These are phyloP conservation scores for Sceloporus tristichus DNA, from an alignment of 2,113 vertebrate species.

Conservation along the genomic window DNA sequence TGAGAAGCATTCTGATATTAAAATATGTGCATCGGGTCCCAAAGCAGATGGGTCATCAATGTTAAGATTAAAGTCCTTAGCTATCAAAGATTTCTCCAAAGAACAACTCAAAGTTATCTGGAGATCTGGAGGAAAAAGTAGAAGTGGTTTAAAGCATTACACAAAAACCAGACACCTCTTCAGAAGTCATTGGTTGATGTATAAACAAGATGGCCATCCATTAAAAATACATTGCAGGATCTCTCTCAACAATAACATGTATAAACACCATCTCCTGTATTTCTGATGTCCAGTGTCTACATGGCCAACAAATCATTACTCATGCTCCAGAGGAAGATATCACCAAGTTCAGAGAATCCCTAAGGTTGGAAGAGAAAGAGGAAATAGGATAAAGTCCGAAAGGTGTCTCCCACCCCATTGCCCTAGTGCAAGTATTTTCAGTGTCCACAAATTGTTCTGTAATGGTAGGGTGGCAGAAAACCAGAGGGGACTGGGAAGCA, in stretches of 20 bases:
- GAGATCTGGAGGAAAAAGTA: slow-evolving; percentile 21
- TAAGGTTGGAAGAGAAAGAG: neutral
- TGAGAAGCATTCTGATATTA: slow-evolving; percentile 14
- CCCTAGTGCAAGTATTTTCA: neutral
- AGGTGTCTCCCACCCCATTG: too few species aligned
- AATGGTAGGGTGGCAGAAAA: neutral
- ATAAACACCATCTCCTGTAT: neutral
- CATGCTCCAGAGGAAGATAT: neutral
- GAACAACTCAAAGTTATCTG: slow-evolving; percentile 43
- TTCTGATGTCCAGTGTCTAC: neutral
- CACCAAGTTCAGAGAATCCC: neutral
- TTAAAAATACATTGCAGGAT: neutral
- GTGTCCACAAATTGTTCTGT: neutral
- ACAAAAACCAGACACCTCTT: accelerated
- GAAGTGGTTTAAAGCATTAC: slow-evolving; percentile 7
- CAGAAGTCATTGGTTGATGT: neutral
- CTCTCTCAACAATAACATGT: neutral
- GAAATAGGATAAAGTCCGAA: neutral
- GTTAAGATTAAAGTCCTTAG: slow-evolving; percentile 51
- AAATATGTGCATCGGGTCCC: slow-evolving; percentile 26
- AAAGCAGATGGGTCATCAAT: slow-evolving; percentile 56
- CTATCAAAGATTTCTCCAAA: slow-evolving; percentile 48
- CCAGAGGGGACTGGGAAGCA: too few species aligned
- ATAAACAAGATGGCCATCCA: neutral
- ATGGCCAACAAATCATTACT: neutral